Percentiles rank a stretch among this genome's conserved stretches.
Evolutionary conservation across 2,888 invertebrate genomes (phyloP).

Genomic region (Nesidiocoris tenuis): DNA sequence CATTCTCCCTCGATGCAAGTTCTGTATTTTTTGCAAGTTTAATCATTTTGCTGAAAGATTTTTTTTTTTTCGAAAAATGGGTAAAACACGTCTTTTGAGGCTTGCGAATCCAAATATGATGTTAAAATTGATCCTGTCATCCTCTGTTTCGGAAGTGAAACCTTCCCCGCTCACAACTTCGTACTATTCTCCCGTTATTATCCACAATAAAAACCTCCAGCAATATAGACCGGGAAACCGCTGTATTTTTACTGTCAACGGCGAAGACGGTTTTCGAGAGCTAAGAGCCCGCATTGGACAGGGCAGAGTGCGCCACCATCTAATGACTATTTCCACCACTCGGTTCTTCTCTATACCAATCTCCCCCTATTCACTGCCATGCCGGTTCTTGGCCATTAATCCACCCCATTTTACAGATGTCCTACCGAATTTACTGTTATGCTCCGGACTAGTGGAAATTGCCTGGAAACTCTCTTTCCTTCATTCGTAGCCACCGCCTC

Average conservation of each 20-base stretch:
- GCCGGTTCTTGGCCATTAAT: conserved; percentile 18
- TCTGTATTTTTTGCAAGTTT: too few species aligned
- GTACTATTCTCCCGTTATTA: neutral
- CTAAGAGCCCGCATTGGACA: neutral
- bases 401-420: conserved; percentile 26
- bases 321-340: neutral
- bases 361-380: neutral
- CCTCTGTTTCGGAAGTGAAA: too few species aligned
- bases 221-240: neutral
- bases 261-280: neutral
- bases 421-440: conserved; percentile 27
- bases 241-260: neutral
- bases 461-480: conserved; percentile 20
- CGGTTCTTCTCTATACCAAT: neutral
- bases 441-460: conserved; percentile 21
- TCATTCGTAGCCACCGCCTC: neutral
- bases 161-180: neutral
- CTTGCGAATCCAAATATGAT: too few species aligned
- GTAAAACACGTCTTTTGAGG: too few species aligned
- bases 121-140: too few species aligned
- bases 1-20: too few species aligned
- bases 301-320: neutral
- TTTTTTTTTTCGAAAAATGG: too few species aligned
- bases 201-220: neutral
- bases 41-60: too few species aligned